Evolutionary conservation across 2,113 vertebrate species (phyloP).

Genomic region (Protomyctophum bolini): DNA sequence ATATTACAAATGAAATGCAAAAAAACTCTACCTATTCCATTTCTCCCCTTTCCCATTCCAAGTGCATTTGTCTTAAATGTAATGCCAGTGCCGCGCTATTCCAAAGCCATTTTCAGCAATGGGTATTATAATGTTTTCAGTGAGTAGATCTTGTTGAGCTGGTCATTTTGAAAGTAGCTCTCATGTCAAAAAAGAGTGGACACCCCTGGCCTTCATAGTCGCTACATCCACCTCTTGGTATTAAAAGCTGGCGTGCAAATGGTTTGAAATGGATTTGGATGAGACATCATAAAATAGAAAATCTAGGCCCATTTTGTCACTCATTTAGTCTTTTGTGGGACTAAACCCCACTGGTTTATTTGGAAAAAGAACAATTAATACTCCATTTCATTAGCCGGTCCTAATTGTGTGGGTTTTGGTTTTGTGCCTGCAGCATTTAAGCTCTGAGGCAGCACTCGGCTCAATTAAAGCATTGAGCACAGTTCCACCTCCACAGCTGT

Average conservation of each 20-base stretch:
- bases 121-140: too few species aligned
- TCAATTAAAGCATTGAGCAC: conserved; percentile 63
- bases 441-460: conserved; percentile 42
- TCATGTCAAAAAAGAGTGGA: too few species aligned
- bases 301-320: conserved; percentile 26
- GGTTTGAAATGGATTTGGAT: conserved; percentile 8
- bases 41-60: too few species aligned
- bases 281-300: conserved; percentile 6
- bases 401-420: conserved; percentile 70
- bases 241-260: conserved; percentile 13
- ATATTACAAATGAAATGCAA: too few species aligned
- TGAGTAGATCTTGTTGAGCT: too few species aligned
- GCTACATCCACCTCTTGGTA: conserved; percentile 9
- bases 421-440: conserved; percentile 59
- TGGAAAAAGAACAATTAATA: conserved; percentile 66
- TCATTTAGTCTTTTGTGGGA: conserved; percentile 56
- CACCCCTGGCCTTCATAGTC: conserved; percentile 15
- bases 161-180: too few species aligned
- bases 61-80: too few species aligned
- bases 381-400: conserved; percentile 59
- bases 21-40: too few species aligned
- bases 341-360: conserved; percentile 61
- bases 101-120: too few species aligned
- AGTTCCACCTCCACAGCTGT: conserved; percentile 57
- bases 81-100: too few species aligned